phyloP scores from a whole-genome alignment of 2,797 vertebrate genomes.

The Kryptolebias ocellatus region DNA sequence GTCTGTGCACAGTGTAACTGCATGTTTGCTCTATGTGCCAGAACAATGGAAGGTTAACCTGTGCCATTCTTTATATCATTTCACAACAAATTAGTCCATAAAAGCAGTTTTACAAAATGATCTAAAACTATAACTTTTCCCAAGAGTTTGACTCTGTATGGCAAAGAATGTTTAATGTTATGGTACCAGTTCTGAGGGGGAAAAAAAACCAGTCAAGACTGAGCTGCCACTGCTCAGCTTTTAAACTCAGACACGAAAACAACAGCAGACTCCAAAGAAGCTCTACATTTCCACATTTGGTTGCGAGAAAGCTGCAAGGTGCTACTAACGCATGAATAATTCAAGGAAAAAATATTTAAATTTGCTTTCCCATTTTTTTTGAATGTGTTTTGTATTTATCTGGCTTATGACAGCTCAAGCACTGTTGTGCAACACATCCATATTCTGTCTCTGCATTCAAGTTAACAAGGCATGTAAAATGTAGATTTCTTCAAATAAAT shows the following conservation, averaged over 20 bases:
- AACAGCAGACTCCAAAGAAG: conserved; percentile 9
- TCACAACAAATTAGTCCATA: conserved; percentile 29
- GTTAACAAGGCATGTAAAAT: conserved; percentile 58
- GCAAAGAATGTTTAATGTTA: conserved; percentile 18
- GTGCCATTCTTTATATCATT: conserved; percentile 6
- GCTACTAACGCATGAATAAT: conserved; percentile 62
- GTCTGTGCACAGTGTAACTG: conserved; percentile 1
- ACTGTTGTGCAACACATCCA: conserved; percentile 72
- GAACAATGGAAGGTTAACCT: conserved; percentile 10
- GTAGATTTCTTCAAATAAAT: too few relatives aligned
- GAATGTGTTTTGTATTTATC: conserved; percentile 54
- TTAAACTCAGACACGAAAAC: conserved; percentile 41
- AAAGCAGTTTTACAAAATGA: neutral
- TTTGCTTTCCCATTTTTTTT: conserved; percentile 33
- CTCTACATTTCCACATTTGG: conserved; percentile 39
- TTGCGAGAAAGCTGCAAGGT: conserved; percentile 44
- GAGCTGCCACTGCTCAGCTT: conserved; percentile 41
- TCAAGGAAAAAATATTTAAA: conserved; percentile 36
- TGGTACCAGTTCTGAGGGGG: conserved; percentile 22
- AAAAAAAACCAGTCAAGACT: conserved; percentile 14
- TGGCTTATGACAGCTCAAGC: conserved; percentile 39
- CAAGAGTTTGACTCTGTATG: conserved; percentile 15
- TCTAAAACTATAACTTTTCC: conserved; percentile 29
- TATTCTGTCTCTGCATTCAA: conserved; percentile 78
- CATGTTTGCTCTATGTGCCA: conserved; percentile 28